Base-by-base conservation (phyloP, 2,113 vertebrate genomes). In the Festucalex cinctus region DNA sequence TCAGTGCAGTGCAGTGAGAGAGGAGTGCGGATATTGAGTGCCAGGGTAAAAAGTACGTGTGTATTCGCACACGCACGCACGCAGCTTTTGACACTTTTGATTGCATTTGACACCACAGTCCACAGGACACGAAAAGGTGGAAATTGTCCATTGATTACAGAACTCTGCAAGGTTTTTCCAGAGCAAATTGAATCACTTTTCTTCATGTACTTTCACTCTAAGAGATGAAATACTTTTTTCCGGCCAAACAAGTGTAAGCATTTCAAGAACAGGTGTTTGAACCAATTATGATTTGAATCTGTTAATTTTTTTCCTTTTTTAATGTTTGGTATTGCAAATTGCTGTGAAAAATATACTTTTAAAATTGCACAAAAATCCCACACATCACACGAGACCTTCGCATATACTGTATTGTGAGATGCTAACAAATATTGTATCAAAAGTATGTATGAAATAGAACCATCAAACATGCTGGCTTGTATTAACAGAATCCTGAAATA, bases 121-220 rank as follows among this genome's bases (percentile, higher is more conserved):
- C 80, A 80, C 79, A 80, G 72, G 78, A 86, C 74, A 77, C 78
- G 85, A 68, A 82, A 82, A 76, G 32, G 10, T 80, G 77, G 83
- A 88, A 86, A 87, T 84, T 78, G 88, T 77, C 86, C 85, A 85
- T 89, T 88, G 85, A 88, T 88, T 85, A 79, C 58, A 56, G 77
- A 69, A 60, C 65, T 54, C 49, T 77, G 68, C 80, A 66, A 62
- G 62, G n/a, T 73, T 85, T 85, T 84, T 84, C 73, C 83, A 69
- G 63, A 14, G 65, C 56, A 71, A 89, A 87, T 86, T 80, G 66
- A 88, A 88, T 88, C 71, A 87, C 62, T 65, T 68, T 74, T 79
- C 84, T 85, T 80, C 69, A 75, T 78, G 37, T 43, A 9, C 54
- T 62, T 60, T 14, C 26, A n/a, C 49, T 63, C 22, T 68, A 79